Conservation (phyloP, 2,888 invertebrate genomes). For the Lissocephala sabroskyi region DNA sequence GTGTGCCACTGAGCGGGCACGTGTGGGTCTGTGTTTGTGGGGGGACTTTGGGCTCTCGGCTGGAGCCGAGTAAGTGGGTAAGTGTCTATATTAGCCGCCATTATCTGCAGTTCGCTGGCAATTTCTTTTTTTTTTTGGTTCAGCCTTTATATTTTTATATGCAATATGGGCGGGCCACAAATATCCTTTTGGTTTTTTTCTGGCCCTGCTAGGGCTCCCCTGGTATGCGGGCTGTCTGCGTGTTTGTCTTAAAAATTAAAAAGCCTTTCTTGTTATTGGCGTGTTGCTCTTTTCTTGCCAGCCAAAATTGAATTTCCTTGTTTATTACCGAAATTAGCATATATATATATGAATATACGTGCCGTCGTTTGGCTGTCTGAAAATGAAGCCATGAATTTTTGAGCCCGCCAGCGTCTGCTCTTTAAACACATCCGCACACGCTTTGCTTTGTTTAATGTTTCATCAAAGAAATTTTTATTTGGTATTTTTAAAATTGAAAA, state of each 20-base stretch:
- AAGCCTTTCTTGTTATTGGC: slow-evolving; percentile 16
- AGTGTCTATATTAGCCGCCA: slow-evolving; percentile 51
- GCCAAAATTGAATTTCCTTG: slow-evolving; percentile 30
- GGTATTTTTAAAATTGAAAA: slow-evolving; percentile 48
- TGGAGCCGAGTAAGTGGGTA: slow-evolving; percentile 30
- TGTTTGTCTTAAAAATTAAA: slow-evolving; percentile 44
- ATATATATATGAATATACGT: too few species aligned
- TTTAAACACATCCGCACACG: too few species aligned
- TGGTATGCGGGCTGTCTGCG: neutral
- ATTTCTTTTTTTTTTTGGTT: too few species aligned
- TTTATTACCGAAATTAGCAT: slow-evolving; percentile 31
- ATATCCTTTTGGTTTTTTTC: too few species aligned
- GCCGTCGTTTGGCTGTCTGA: too few species aligned
- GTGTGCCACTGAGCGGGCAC: slow-evolving; percentile 40
- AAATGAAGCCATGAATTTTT: too few species aligned
- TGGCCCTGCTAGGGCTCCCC: too few species aligned
- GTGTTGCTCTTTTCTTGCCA: slow-evolving; percentile 2
- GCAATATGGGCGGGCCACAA: too few species aligned
- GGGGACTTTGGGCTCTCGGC: slow-evolving; percentile 5
- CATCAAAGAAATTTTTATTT: slow-evolving; percentile 46
- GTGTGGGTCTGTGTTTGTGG: neutral
- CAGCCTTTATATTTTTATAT: too few species aligned
- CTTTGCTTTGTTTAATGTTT: slow-evolving; percentile 16
- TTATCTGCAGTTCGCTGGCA: slow-evolving; percentile 48
- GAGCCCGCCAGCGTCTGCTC: slow-evolving; percentile 7